Base-by-base conservation (phyloP, 2,888 invertebrate species). In the Hecatera dysodea region DNA sequence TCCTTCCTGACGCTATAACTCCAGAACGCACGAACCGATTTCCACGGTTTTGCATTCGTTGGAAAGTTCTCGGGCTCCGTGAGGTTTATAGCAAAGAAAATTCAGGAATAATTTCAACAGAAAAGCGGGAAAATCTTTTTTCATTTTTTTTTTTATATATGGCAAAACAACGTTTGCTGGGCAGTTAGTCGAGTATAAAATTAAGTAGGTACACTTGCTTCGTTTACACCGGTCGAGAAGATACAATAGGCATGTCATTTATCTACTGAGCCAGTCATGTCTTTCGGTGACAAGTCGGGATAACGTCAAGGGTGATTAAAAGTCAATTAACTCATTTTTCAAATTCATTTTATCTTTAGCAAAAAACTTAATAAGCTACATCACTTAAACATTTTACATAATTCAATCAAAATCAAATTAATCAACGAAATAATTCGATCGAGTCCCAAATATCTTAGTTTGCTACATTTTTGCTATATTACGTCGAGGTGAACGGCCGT, bases 401-500 rank as follows among this genome's bases (percentile, higher is more conserved):
- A 52, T 71, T 72, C 15, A 59, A 75, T 69, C 56, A 62, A 74
- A 74, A 59, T 67, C 46, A 53, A 59, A 74, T 76, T 72, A 75
- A 65, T 76, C 29, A 72, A 83, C 57, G 27, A 64, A 75, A 73
- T 72, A 12, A 60, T 67, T 77, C 24, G 46, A 70, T 71, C 22
- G 33, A 19, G 67, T 56, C 52, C 29, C 36, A 61, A 73, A 75
- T 67, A 42, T 48, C 50, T 71, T 27, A 56, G 48, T 75, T 81
- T 59, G 62, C 64, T 36, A 81, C 67, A 74, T 76, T 84, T 85
- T 86, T 85, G 83, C 84, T 85, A 84, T 87, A 86, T 87, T 83
- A 80, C 83, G 52, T 61, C 7, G 86, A 87, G 90, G 92, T 90
- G 83, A 86, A 88, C 80, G 90, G 72, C 90, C 90, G 82, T 78